Base-by-base conservation (phyloP, 2,888 invertebrate species). In the Lasioglossum calceatum region DNA sequence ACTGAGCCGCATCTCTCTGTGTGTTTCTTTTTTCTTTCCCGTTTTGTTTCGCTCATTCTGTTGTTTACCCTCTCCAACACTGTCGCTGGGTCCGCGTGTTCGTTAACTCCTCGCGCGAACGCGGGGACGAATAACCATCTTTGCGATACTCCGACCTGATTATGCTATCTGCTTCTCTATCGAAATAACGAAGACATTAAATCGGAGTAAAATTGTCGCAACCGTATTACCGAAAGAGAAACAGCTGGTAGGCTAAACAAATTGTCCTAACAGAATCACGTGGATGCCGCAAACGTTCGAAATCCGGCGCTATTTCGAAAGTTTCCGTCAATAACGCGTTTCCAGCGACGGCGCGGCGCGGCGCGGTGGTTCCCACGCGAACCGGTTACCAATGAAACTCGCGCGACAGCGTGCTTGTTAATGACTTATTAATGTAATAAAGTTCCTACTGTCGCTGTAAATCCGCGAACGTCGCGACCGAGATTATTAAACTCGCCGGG, bases 21-120 rank as follows among this genome's bases (percentile, higher is more conserved):
- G 67, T 70, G 58, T n/a, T 54, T 54, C 54, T 23, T 8, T 54
- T 47, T 44, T 19, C 12, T 16, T 19, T 36, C 8, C 4, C 12
- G 4, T 47, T n/a, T 39, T 23, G 19, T 19, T 23, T 27, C 19
- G 39, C n/a, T 14, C 64, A 7, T 44, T 14, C n/a, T 36, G 10
- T 39, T 71, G 39, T 36, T 67, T 67, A 8, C 67, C 39, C 10
- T 67, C 32, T 10, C 36, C 8, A 27, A 12, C 61, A 7, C 67
- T 27, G 67, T 19, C 36, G 16, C 36, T 8, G 67, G 8, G 4
- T 64, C 32, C 64, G 74, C 72, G 79, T 78, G 77, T 61, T 61
- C 50, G 80, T 85, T 85, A 73, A 84, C 82, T 80, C 74, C 78
- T 73, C 61, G 32, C 39, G 36, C 32, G 61, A 79, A 84, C 82